A percentile compares a stretch with the other conserved stretches of the same genome.
Conservation (phyloP, 2,888 invertebrate species). For the Aleiodes testaceus region DNA sequence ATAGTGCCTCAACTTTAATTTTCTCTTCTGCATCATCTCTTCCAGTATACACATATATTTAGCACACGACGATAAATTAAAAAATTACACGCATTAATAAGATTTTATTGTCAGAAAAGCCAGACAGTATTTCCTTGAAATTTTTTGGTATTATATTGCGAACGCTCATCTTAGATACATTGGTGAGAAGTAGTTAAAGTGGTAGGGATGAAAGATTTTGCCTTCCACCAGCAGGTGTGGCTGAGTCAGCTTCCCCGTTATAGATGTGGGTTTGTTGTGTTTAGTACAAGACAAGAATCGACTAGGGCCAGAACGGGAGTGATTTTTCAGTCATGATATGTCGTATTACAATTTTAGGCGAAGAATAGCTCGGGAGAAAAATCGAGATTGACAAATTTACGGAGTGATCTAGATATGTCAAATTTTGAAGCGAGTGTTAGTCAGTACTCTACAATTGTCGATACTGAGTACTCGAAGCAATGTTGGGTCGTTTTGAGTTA, state of each 20-base stretch:
- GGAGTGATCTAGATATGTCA: conserved; percentile 32
- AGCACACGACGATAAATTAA: conserved; percentile 18
- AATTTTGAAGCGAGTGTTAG: conserved; percentile 41
- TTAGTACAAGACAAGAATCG: conserved; percentile 64
- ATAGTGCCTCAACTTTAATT: no score
- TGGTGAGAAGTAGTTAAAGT: background rate
- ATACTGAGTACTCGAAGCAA: conserved; percentile 60
- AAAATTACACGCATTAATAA: conserved; percentile 20
- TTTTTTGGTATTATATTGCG: background rate
- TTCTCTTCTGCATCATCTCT: no score
- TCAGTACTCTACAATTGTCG: conserved; percentile 35
- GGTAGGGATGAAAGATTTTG: conserved; percentile 30
- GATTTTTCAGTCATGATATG: conserved; percentile 26
- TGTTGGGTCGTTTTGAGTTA: conserved; percentile 65
- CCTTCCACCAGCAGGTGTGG: conserved; percentile 63
- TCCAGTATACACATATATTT: background rate
- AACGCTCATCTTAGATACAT: conserved; percentile 7
- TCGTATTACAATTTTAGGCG: conserved; percentile 1
- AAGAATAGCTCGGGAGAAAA: background rate
- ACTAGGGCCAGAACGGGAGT: conserved; percentile 58
- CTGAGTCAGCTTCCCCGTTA: conserved; percentile 67
- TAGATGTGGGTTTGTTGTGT: conserved; percentile 67
- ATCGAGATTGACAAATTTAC: background rate
- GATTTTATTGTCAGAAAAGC: conserved; percentile 18
- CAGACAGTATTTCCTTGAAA: conserved; percentile 18